Conservation (phyloP, 2,797 vertebrate species). For the Cyprinella venusta region DNA sequence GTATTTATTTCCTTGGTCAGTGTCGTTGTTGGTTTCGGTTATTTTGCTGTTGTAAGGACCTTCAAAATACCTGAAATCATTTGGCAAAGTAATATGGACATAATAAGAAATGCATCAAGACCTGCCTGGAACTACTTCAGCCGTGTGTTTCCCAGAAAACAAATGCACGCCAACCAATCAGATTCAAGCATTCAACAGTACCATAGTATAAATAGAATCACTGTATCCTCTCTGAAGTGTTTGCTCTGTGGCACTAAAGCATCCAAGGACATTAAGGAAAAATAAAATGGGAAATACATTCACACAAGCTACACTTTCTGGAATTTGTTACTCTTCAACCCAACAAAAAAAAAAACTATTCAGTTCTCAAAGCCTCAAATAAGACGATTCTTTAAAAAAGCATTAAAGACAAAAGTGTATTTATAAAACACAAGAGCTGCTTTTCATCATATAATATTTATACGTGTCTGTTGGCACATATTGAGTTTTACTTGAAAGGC, state of each 20-base stretch:
- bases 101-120: neutral
- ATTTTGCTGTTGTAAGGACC: neutral
- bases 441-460: conserved; percentile 23
- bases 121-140: neutral
- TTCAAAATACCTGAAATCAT: neutral
- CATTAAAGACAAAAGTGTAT: conserved; percentile 11
- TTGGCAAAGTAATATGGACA: neutral
- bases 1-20: neutral
- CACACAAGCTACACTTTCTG: neutral
- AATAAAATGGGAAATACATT: neutral
- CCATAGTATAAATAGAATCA: neutral
- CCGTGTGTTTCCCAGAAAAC: neutral
- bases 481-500: conserved; percentile 15
- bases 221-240: neutral
- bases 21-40: neutral
- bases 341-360: neutral
- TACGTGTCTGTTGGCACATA: neutral
- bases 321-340: neutral
- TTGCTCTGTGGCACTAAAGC: neutral
- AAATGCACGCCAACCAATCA: neutral
- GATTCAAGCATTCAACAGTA: neutral
- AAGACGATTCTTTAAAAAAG: conserved; percentile 3
- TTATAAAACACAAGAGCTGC: conserved; percentile 1
- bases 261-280: conserved; percentile 4
- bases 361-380: neutral